Conservation (phyloP, 2,888 invertebrate species). For the Glyphotaelius pellucidus region DNA sequence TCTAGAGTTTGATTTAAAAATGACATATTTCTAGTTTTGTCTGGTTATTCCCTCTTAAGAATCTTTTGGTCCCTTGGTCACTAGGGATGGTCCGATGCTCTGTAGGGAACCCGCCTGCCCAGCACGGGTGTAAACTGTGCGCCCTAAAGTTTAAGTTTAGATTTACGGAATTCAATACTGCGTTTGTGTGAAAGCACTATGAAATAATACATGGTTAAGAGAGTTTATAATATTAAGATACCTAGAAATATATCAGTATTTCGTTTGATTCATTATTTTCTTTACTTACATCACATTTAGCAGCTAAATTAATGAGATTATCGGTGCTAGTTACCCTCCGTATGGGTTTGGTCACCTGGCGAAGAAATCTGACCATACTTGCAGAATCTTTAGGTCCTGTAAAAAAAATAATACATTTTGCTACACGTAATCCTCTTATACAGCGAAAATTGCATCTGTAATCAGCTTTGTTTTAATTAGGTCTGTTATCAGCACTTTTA, state of each 20-base stretch:
- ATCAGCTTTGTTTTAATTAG: background rate
- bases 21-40: too few relatives aligned
- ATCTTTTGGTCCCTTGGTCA: too few relatives aligned
- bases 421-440: background rate
- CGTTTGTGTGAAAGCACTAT: too few relatives aligned
- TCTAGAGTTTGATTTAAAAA: too few relatives aligned
- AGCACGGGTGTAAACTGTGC: too few relatives aligned
- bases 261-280: background rate
- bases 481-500: background rate
- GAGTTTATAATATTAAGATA: too few relatives aligned
- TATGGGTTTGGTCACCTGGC: conserved; percentile 84
- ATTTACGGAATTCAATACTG: too few relatives aligned
- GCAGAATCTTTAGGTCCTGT: conserved; percentile 75
- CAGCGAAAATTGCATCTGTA: background rate
- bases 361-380: conserved; percentile 83
- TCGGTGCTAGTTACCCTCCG: conserved; percentile 80
- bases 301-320: conserved; percentile 80
- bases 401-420: background rate
- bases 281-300: conserved; percentile 83
- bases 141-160: too few relatives aligned
- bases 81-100: too few relatives aligned
- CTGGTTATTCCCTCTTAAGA: too few relatives aligned
- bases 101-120: too few relatives aligned
- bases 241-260: background rate
- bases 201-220: too few relatives aligned